Percentiles rank a stretch among this genome's conserved stretches.
phyloP scores from a whole-genome alignment of 2,888 invertebrate genomes.

The Zygaena filipendulae region DNA sequence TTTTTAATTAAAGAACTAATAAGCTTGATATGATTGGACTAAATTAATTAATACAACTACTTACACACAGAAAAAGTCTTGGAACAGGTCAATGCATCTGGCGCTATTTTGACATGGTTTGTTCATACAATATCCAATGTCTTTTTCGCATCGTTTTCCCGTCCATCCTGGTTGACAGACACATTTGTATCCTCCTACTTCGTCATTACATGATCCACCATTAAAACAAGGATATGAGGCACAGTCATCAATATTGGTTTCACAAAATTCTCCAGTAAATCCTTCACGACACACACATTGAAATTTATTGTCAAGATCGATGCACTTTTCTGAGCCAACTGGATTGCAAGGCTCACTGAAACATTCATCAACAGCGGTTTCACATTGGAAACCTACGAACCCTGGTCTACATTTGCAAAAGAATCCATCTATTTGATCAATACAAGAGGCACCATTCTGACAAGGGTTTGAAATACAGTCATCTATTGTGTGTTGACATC shows the following conservation, averaged over 20 bases:
- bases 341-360: conserved; percentile 91
- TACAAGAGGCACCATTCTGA: conserved; percentile 90
- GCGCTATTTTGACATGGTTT: conserved; percentile 94
- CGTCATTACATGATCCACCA: conserved; percentile 89
- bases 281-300: conserved; percentile 91
- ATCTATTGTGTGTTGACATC: conserved; percentile 93
- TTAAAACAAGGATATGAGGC: conserved; percentile 86
- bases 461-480: conserved; percentile 92
- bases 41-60: conserved; percentile 33
- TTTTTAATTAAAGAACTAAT: neutral
- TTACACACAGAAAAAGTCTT: conserved; percentile 91
- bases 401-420: conserved; percentile 93
- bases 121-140: conserved; percentile 88
- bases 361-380: conserved; percentile 93
- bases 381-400: conserved; percentile 91
- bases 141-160: conserved; percentile 85
- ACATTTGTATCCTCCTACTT: conserved; percentile 85
- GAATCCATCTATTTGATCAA: conserved; percentile 90
- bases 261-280: conserved; percentile 85
- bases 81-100: conserved; percentile 90
- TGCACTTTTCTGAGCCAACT: conserved; percentile 88
- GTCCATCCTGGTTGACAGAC: conserved; percentile 88
- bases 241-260: conserved; percentile 90
- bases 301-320: conserved; percentile 89
- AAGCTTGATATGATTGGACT: neutral